Percentiles rank a stretch among this genome's conserved stretches.
These are phyloP conservation scores for Cassiopea xamachana DNA, from an alignment of 30 jellyfish, hydroid and myxozoan genomes.

Conservation along the genomic window DNA sequence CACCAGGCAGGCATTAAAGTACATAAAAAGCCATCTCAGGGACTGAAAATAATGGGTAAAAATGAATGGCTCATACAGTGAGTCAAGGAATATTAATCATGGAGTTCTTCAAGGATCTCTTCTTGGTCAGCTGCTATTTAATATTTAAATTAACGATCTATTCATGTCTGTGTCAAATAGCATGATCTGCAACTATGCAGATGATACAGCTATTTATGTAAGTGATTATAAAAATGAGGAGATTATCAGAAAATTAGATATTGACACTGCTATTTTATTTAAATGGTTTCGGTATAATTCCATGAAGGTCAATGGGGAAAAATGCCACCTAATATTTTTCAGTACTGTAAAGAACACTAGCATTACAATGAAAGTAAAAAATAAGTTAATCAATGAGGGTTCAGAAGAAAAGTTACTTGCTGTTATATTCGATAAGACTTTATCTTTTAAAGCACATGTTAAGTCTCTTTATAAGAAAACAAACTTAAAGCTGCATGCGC, in stretches of 20 bases:
- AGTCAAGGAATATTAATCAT: neutral
- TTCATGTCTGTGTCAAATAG: neutral
- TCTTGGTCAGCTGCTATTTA: neutral
- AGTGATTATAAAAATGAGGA: neutral
- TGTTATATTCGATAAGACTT: too few species aligned
- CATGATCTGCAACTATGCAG: neutral
- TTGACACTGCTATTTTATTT: neutral
- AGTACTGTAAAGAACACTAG: too few species aligned
- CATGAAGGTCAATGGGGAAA: too few species aligned
- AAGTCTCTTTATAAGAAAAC: too few species aligned
- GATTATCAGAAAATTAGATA: neutral
- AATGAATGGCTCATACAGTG: neutral
- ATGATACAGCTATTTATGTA: neutral
- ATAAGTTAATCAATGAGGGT: too few species aligned
- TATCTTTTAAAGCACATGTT: too few species aligned
- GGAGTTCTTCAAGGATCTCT: conserved; percentile 10
- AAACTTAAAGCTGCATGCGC: too few species aligned
- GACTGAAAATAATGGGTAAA: neutral
- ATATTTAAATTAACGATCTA: neutral
- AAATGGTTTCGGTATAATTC: neutral
- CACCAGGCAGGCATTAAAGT: neutral
- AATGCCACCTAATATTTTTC: too few species aligned
- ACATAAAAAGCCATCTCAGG: neutral
- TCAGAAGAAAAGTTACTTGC: too few species aligned
- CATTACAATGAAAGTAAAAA: too few species aligned